Evolutionary conservation across 2,113 vertebrate species (phyloP).

Genomic region (Tautogolabrus adspersus): DNA sequence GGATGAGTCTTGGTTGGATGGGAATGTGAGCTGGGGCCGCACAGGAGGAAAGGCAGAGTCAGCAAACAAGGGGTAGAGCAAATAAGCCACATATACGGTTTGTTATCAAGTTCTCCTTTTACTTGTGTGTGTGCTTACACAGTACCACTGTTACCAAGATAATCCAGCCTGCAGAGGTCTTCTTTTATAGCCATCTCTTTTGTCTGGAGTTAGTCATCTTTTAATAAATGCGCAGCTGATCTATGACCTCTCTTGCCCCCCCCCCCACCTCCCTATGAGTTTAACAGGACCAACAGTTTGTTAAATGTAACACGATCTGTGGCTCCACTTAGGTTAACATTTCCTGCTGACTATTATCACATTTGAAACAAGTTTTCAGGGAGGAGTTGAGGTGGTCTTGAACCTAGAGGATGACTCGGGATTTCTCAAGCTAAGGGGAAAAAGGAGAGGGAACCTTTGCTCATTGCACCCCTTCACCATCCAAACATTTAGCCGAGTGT

Average conservation of each 20-base stretch:
- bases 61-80: conserved; percentile 83
- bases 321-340: not conserved
- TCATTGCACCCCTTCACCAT: no score
- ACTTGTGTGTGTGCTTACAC: conserved; percentile 54
- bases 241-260: not conserved
- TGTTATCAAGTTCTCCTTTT: conserved; percentile 59
- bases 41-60: conserved; percentile 82
- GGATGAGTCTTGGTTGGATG: conserved; percentile 75
- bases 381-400: not conserved
- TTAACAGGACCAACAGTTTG: not conserved
- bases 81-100: conserved; percentile 84
- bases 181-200: not conserved
- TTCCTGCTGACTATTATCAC: not conserved
- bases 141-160: conserved; percentile 25
- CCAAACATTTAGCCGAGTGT: no score
- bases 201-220: not conserved
- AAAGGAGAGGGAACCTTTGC: no score
- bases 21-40: conserved; percentile 87
- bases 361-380: no score
- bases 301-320: not conserved
- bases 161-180: not conserved
- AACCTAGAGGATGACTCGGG: not conserved
- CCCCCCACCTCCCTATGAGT: no score
- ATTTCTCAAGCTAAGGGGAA: no score
- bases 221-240: not conserved